These are phyloP conservation scores for Arnoldichthys spilopterus DNA, from an alignment of 2,797 vertebrate genomes.

Conservation along the genomic window DNA sequence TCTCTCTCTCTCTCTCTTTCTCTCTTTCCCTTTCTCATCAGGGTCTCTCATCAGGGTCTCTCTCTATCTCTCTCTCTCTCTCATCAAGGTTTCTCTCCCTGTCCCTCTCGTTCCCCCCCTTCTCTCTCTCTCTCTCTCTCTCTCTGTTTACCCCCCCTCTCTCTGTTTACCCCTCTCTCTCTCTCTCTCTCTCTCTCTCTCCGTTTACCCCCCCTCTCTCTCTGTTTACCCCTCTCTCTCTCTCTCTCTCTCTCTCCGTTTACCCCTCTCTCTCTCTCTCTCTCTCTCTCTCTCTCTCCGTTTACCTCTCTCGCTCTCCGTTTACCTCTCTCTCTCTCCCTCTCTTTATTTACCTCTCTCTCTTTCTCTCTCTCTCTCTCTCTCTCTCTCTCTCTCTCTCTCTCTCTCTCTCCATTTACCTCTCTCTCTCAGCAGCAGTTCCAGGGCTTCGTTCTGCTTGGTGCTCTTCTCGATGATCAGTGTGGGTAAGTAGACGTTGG, in stretches of 20 bases:
- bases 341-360: background rate
- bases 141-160: background rate
- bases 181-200: background rate
- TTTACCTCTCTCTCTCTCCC: too few relatives aligned
- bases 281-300: background rate
- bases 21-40: background rate
- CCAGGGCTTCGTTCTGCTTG: constrained; percentile 80
- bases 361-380: constrained; percentile 79
- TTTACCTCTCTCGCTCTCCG: background rate
- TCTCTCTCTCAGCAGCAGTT: constrained; percentile 87
- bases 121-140: background rate
- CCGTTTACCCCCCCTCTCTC: too few relatives aligned
- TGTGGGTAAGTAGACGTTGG: constrained; percentile 88
- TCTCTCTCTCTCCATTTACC: constrained; percentile 72
- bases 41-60: background rate
- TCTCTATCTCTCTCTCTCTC: background rate
- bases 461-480: constrained; percentile 75
- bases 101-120: background rate
- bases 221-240: too few relatives aligned
- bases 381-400: background rate
- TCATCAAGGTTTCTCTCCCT: background rate
- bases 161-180: background rate
- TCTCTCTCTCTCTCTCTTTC: too few relatives aligned
- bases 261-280: background rate
- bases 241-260: background rate